phyloP scores from a whole-genome alignment of 2,113 vertebrate genomes.

The Scopus umbretta region DNA sequence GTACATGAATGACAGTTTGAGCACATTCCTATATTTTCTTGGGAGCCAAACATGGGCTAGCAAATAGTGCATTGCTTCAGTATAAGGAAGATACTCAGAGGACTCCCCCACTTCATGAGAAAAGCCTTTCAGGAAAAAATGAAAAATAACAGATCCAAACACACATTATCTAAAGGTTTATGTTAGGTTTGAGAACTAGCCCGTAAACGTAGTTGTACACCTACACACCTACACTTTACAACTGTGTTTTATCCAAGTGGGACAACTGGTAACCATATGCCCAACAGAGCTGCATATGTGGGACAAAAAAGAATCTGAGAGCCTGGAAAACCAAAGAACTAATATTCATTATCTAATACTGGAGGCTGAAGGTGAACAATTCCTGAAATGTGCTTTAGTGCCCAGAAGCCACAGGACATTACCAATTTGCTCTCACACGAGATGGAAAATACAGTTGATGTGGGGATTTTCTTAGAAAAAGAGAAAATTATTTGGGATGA shows the following conservation, averaged over 20 bases:
- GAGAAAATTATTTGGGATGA: not conserved
- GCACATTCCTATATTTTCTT: not conserved
- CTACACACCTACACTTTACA: not conserved
- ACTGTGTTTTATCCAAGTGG: not conserved
- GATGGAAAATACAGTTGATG: not conserved
- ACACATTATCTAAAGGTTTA: not conserved
- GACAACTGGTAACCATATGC: not conserved
- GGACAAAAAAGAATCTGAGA: not conserved
- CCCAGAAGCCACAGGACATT: not conserved
- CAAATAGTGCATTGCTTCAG: not conserved
- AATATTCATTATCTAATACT: not conserved
- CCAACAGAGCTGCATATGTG: not conserved
- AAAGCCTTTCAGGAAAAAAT: not conserved
- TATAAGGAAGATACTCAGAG: not conserved
- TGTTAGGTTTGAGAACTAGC: not conserved
- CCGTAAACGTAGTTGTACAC: not conserved
- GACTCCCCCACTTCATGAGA: not conserved
- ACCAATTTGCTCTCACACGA: not conserved
- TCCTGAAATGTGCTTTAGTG: not conserved
- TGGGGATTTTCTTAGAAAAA: not conserved
- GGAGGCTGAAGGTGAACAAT: not conserved
- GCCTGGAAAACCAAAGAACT: not conserved
- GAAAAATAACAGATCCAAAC: not conserved
- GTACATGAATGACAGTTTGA: not conserved
- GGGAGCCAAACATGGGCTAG: not conserved